phyloP scores from a whole-genome alignment of 2,888 invertebrate species.

The Clanis bilineata region DNA sequence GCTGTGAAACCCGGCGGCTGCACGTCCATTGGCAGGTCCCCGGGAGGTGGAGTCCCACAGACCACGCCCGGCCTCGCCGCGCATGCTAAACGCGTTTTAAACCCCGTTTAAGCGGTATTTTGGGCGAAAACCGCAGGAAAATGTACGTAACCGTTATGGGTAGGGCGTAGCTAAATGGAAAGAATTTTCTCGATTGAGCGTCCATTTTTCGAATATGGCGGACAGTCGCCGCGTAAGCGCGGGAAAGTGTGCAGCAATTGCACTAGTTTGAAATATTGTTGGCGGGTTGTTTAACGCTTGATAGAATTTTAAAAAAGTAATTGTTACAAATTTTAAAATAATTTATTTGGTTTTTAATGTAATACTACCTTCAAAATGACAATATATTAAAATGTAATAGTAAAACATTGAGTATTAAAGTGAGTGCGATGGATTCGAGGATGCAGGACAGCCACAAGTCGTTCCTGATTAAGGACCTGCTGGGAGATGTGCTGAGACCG shows the following conservation, averaged over 20 bases:
- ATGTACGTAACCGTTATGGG: slow-evolving; percentile 77
- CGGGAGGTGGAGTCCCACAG: slow-evolving; percentile 46
- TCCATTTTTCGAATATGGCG: slow-evolving; percentile 67
- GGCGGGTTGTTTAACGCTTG: neutral
- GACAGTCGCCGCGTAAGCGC: slow-evolving; percentile 68
- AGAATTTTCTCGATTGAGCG: slow-evolving; percentile 74
- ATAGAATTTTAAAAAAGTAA: too few species aligned
- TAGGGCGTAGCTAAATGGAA: slow-evolving; percentile 78
- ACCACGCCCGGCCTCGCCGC: slow-evolving; percentile 62
- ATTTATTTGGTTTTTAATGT: neutral
- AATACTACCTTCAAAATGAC: neutral
- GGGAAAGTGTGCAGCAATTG: slow-evolving; percentile 59
- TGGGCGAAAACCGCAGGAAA: slow-evolving; percentile 80
- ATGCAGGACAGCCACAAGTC: slow-evolving; percentile 88
- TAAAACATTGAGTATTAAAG: slow-evolving; percentile 10
- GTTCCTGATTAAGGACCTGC: slow-evolving; percentile 91
- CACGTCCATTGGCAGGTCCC: slow-evolving; percentile 50
- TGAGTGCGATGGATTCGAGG: slow-evolving; percentile 46
- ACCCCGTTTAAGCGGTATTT: slow-evolving; percentile 81
- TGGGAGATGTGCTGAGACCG: slow-evolving; percentile 87
- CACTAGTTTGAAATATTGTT: neutral
- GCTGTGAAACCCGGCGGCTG: slow-evolving; percentile 56
- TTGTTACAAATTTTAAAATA: too few species aligned
- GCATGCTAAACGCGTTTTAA: slow-evolving; percentile 79
- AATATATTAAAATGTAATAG: neutral